These are phyloP conservation scores for Drosophila ezoana DNA, from an alignment of 2,888 invertebrate species.

Conservation along the genomic window DNA sequence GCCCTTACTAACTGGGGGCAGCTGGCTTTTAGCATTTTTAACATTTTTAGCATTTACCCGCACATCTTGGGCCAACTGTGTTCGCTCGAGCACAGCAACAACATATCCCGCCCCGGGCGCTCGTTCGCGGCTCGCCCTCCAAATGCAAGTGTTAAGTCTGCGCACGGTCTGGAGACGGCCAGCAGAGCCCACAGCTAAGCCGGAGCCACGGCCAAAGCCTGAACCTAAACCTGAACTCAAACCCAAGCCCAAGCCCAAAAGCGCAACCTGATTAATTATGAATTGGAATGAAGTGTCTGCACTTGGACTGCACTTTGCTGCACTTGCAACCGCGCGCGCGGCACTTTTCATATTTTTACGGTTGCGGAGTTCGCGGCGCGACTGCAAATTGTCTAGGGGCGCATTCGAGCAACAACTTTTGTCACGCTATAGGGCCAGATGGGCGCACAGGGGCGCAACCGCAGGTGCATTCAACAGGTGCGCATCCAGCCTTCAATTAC, in stretches of 20 bases:
- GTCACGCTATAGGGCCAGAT: constrained; percentile 71
- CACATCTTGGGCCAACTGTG: constrained; percentile 35
- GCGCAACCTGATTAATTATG: constrained; percentile 72
- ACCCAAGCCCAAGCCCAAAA: constrained; percentile 9
- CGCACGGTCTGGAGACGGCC: constrained; percentile 18
- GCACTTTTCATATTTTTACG: constrained; percentile 77
- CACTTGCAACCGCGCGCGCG: constrained; percentile 31
- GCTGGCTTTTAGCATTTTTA: constrained; percentile 10
- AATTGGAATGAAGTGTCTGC: constrained; percentile 57
- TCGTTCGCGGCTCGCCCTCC: constrained; percentile 18
- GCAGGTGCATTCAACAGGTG: constrained; percentile 27
- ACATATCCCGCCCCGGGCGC: neutral
- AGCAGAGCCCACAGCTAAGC: constrained; percentile 8
- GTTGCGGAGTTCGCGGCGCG: constrained; percentile 63
- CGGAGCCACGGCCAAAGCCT: neutral
- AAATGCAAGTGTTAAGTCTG: constrained; percentile 45
- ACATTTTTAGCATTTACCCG: constrained; percentile 3
- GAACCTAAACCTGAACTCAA: constrained; percentile 4
- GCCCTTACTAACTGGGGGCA: constrained; percentile 2
- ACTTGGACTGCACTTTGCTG: constrained; percentile 40
- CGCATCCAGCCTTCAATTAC: constrained; percentile 4
- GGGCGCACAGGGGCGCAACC: constrained; percentile 18
- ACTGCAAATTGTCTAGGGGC: constrained; percentile 56
- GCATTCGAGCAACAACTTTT: constrained; percentile 82
- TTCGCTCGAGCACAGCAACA: constrained; percentile 48